These are phyloP conservation scores for Eremobia ochroleuca DNA, from an alignment of 2,888 invertebrate genomes.

Conservation along the genomic window DNA sequence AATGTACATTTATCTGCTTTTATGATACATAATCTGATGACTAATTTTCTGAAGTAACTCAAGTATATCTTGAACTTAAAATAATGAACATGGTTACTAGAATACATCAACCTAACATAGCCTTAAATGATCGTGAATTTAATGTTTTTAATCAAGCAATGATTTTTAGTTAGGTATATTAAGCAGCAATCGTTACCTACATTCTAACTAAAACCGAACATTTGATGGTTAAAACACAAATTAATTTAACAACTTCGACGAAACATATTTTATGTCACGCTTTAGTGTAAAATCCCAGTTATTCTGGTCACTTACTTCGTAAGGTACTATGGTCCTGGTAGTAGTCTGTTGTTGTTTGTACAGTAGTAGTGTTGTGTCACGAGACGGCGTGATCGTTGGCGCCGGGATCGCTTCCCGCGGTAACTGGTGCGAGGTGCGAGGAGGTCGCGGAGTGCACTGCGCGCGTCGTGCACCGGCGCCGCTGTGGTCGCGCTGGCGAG, in stretches of 20 bases:
- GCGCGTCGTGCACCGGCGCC: conserved; percentile 77
- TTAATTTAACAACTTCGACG: background rate
- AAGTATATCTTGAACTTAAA: background rate
- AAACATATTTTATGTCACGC: background rate
- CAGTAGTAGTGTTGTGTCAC: conserved; percentile 43
- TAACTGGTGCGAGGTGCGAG: conserved; percentile 54
- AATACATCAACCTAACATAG: background rate
- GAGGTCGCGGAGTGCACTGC: conserved; percentile 60
- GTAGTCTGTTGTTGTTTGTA: conserved; percentile 53
- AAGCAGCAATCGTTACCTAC: conserved; percentile 4
- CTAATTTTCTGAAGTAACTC: background rate
- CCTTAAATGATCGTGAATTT: background rate
- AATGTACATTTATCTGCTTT: background rate
- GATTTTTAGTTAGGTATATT: conserved; percentile 1
- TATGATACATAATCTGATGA: background rate
- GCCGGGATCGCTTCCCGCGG: conserved; percentile 66
- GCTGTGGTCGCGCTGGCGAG: conserved; percentile 73
- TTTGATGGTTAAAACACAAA: background rate
- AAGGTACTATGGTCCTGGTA: conserved; percentile 42
- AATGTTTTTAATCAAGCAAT: background rate
- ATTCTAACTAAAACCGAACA: conserved; percentile 5
- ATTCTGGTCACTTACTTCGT: conserved; percentile 49
- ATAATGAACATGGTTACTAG: background rate
- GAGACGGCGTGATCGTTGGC: conserved; percentile 51
- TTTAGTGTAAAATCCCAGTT: conserved; percentile 11